These are phyloP conservation scores for Dasypolia templi DNA, from an alignment of 2,888 invertebrate species.

Conservation along the genomic window DNA sequence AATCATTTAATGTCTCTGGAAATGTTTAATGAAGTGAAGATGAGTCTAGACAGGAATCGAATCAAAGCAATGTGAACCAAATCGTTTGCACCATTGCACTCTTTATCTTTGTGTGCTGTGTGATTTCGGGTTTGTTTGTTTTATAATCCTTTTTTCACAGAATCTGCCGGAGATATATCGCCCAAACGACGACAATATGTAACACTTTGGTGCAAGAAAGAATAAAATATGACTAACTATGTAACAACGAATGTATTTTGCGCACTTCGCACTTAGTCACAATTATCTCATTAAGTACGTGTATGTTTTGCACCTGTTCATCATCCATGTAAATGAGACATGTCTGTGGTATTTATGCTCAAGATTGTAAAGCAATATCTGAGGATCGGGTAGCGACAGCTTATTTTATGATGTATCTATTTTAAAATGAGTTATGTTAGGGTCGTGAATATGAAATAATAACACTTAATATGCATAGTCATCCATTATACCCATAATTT, in stretches of 20 bases:
- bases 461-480: not conserved
- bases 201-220: not conserved
- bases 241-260: conserved; percentile 13
- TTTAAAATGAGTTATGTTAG: not conserved
- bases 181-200: not conserved
- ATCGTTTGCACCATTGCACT: not conserved
- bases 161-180: not conserved
- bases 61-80: not conserved
- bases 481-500: not conserved
- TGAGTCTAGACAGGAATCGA: not conserved
- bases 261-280: conserved; percentile 23
- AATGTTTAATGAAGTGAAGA: not conserved
- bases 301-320: conserved; percentile 38
- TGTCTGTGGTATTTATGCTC: conserved; percentile 31
- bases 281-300: conserved; percentile 33
- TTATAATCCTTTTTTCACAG: not conserved
- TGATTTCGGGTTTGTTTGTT: not conserved
- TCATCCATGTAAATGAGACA: conserved; percentile 28
- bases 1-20: too few relatives aligned
- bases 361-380: conserved; percentile 5
- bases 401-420: conserved; percentile 7
- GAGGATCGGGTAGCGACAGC: conserved; percentile 1
- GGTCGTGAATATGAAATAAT: not conserved
- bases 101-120: not conserved
- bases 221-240: conserved; percentile 4